These are phyloP conservation scores for Drosophila helvetica DNA, from an alignment of 2,888 invertebrate species.

Conservation along the genomic window DNA sequence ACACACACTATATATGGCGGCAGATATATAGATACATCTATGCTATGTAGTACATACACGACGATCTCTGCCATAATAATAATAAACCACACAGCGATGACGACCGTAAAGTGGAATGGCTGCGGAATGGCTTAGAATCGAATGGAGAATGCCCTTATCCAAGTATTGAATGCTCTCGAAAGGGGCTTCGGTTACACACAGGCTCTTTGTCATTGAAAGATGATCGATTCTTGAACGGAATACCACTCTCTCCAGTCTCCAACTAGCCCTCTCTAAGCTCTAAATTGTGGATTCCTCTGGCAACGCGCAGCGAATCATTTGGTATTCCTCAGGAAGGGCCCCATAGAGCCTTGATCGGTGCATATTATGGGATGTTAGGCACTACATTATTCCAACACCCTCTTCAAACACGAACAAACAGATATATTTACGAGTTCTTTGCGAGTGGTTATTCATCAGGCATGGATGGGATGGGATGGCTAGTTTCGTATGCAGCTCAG, in stretches of 20 bases:
- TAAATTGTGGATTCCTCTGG: not conserved
- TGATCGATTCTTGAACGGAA: not conserved
- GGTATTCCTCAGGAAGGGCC: conserved; percentile 6
- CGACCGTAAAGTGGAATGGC: conserved; percentile 44
- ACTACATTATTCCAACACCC: conserved; percentile 42
- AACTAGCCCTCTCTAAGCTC: not conserved
- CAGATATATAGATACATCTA: conserved; percentile 13
- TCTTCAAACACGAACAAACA: conserved; percentile 14
- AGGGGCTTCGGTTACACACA: conserved; percentile 28
- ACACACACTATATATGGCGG: conserved; percentile 30
- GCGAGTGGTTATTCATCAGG: conserved; percentile 37
- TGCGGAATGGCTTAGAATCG: conserved; percentile 38
- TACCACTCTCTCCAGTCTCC: too few relatives aligned
- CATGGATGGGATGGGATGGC: conserved; percentile 16
- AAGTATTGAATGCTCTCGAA: conserved; percentile 16
- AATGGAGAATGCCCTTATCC: conserved; percentile 46
- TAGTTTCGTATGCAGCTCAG: conserved; percentile 78
- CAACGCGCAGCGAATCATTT: conserved; percentile 9
- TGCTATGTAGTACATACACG: conserved; percentile 34
- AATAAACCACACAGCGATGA: conserved; percentile 48
- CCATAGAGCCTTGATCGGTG: conserved; percentile 42
- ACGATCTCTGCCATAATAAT: conserved; percentile 51
- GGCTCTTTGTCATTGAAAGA: not conserved
- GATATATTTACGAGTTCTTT: conserved; percentile 25
- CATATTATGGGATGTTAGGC: conserved; percentile 37